Evolutionary conservation across 2,113 vertebrate species (phyloP), one percentile per base, ranked within the genome.

Genomic region (Picathartes gymnocephalus): DNA sequence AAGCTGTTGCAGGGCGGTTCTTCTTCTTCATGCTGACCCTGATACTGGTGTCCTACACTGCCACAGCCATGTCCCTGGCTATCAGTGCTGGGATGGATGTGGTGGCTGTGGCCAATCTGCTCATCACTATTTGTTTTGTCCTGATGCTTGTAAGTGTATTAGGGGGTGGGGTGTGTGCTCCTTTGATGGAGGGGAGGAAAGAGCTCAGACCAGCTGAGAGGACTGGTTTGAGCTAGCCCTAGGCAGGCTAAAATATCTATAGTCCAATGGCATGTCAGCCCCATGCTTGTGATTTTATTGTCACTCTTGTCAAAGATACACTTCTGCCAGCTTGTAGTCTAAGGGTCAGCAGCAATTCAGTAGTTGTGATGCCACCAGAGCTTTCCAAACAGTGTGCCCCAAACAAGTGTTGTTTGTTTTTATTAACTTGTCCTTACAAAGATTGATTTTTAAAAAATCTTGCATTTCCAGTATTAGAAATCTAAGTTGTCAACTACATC

Each of bases 21-120:
- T 96, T 97, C 91, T 97, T 97, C 82, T 96, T 95, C 80, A 91
- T 96, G 96, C 69, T 97, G 66, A 96, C 93, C 18, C 31, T 97
- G 39, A 1, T 93, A 8, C 64, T 97, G 33, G 93, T 97, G 56
- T 96, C 97, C 64, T 96, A 97, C 72, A 96, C 97, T 28, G 93
- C 97, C 50, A 97, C 97, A 1, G 93, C 97, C 72, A 97, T 97
- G 97, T 94, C 95, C 70, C 82, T 97, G 64, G 97, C 97, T 44
- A 95, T 97, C 81, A 96, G 96, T 24, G 97, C 97, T 86, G 97
- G 97, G n/a, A 97, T 97, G 96, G 89, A 95, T 35, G 96, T 97
- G 39, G 93, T 97, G 17, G 96, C 96, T 48, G 93, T 97, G 72
- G 97, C 97, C 4, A 97, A 97, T 51, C 91, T 97, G 37, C 37